These are phyloP conservation scores for Montipora cactus DNA, from an alignment of 64 coral and sea anemone species.

Conservation along the genomic window DNA sequence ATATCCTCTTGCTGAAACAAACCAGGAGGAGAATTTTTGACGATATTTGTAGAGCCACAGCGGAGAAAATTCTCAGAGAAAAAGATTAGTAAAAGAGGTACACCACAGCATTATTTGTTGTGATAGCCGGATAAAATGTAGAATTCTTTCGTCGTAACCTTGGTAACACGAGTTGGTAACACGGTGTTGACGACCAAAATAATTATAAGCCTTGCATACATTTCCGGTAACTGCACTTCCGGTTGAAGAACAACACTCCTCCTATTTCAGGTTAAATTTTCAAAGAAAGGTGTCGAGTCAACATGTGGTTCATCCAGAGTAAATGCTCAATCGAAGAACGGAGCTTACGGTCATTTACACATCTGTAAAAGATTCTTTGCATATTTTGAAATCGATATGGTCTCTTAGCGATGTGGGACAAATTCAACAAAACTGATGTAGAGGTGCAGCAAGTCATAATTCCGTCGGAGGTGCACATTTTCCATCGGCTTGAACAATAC, in stretches of 20 bases:
- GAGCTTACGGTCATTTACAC: not conserved
- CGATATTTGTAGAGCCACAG: too few relatives aligned
- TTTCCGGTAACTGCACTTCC: not conserved
- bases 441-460: constrained; percentile 22
- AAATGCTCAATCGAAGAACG: not conserved
- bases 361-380: constrained; percentile 18
- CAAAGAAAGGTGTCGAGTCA: too few relatives aligned
- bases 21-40: too few relatives aligned
- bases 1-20: too few relatives aligned
- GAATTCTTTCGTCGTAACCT: too few relatives aligned
- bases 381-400: constrained; percentile 13
- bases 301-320: too few relatives aligned
- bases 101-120: too few relatives aligned
- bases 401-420: constrained; percentile 27
- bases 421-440: constrained; percentile 5
- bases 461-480: constrained; percentile 18
- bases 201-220: not conserved
- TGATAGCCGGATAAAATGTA: too few relatives aligned
- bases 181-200: not conserved
- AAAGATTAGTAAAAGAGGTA: too few relatives aligned
- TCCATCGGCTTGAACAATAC: constrained; percentile 20
- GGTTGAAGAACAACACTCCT: not conserved
- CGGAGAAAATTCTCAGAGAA: too few relatives aligned
- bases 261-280: too few relatives aligned
- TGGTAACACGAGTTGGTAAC: not conserved